Base-by-base conservation (phyloP, 2,797 vertebrate genomes). In the Phrynocephalus vlangalii region DNA sequence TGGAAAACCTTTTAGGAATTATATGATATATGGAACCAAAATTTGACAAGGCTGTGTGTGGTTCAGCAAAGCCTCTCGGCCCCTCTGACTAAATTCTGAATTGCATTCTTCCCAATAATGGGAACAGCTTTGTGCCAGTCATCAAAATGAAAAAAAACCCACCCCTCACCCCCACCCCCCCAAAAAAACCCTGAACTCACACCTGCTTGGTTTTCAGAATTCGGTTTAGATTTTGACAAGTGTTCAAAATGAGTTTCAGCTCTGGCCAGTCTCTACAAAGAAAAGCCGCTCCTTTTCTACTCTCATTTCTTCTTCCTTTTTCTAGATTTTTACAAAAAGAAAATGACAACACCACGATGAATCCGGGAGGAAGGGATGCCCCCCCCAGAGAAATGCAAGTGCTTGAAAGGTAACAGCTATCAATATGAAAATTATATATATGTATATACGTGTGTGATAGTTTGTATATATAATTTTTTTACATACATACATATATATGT, bases 401-500 rank as follows among this genome's bases (percentile, higher is more conserved):
- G 22, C 26, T 94, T 93, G 91, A 92, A 95, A 94, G 90, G 94
- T 76, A 80, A 93, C 94, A 91, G 94, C 93, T 91, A 89, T 90
- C 88, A 84, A 91, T 96, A 96, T 93, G 96, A 95, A 70, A 96
- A 96, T 93, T 94, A 95, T 95, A 81, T 89, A 95, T 95, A 95
- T 96, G 95, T 95, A 95, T 95, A 96, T 95, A 96, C 93, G 95
- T 93, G 95, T 87, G 91, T 67, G 90, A 91, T 93, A 91, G 92
- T 93, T 91, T 92, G 91, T 94, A 88, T 93, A 95, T 94, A 95
- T 82, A 82, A 71, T 85, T 85, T 73, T 20, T 95, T 94, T 95
- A 95, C 94, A 96, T 95, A 95, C 93, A 95, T 95, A 96, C 94
- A 95, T 94, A 94, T 94, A 95, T 95, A 94, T 94, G 94, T 93